Percentiles rank a stretch among this genome's conserved stretches.
Conservation (phyloP, 2,888 invertebrate species). For the Drosophila birchii region DNA sequence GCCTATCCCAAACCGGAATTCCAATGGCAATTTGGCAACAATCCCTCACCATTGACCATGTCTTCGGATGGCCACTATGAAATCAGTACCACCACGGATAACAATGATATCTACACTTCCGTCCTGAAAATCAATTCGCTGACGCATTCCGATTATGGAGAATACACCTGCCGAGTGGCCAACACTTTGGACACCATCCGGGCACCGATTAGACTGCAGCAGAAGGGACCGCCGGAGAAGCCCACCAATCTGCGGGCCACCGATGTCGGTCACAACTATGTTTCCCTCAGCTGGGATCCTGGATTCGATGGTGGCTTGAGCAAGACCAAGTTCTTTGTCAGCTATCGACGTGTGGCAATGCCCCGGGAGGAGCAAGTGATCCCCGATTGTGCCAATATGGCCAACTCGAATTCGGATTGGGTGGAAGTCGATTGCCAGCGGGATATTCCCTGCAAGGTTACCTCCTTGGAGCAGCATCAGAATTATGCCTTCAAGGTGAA, state of each 20-base stretch:
- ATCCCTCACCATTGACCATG: conserved; percentile 90
- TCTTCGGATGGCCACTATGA: conserved; percentile 94
- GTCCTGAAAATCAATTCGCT: conserved; percentile 90
- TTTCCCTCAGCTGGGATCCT: conserved; percentile 93
- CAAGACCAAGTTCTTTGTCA: conserved; percentile 94
- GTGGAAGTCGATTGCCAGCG: conserved; percentile 94
- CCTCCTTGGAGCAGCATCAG: conserved; percentile 93
- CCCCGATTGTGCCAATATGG: conserved; percentile 87
- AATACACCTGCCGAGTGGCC: conserved; percentile 94
- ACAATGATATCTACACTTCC: conserved; percentile 94
- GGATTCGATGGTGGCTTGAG: conserved; percentile 96
- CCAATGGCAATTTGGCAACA: conserved; percentile 94
- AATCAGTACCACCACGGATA: conserved; percentile 91
- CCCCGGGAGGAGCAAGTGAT: conserved; percentile 87
- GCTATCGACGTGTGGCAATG: conserved; percentile 89
- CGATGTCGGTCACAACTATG: conserved; percentile 91
- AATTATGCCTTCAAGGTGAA: conserved; percentile 95
- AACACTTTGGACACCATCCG: conserved; percentile 92
- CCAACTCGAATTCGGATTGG: conserved; percentile 89
- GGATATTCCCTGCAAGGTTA: conserved; percentile 94
- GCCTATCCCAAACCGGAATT: conserved; percentile 97
- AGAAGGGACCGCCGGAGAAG: conserved; percentile 94
- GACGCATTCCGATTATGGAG: conserved; percentile 94
- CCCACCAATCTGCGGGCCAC: conserved; percentile 90
- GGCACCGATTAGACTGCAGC: conserved; percentile 91